phyloP scores from a whole-genome alignment of 2,113 vertebrate species.

The Varanus komodoensis region DNA sequence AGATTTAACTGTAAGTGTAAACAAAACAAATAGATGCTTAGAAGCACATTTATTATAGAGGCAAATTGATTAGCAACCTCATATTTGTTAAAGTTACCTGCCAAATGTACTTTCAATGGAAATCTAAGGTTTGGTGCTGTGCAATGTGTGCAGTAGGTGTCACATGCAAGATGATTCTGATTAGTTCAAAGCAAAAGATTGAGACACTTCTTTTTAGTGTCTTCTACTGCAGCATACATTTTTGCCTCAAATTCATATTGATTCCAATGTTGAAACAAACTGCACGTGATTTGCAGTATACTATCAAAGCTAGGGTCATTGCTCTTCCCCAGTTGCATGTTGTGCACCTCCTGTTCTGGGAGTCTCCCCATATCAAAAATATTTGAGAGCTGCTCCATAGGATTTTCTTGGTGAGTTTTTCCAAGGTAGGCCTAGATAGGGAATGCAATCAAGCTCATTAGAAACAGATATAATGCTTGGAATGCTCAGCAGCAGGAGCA shows the following conservation, averaged over 20 bases:
- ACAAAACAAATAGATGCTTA: background rate
- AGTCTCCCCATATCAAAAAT: no score
- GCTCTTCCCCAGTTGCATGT: no score
- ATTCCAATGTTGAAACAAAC: background rate
- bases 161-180: background rate
- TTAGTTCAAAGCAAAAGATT: background rate
- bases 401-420: no score
- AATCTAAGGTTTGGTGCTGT: background rate
- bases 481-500: no score
- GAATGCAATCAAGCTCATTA: no score
- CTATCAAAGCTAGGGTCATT: background rate
- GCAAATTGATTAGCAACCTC: background rate
- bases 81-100: background rate
- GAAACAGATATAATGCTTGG: no score
- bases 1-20: background rate
- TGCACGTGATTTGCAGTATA: background rate
- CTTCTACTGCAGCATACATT: background rate
- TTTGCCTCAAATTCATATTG: slow-evolving; percentile 4
- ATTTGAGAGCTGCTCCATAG: no score
- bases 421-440: no score
- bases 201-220: background rate
- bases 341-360: no score
- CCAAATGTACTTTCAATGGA: background rate
- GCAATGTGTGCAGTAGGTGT: background rate
- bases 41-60: background rate